Percentiles rank a stretch among this genome's conserved stretches.
Conservation (phyloP, 2,113 vertebrate species). For the Tympanuchus pallidicinctus region DNA sequence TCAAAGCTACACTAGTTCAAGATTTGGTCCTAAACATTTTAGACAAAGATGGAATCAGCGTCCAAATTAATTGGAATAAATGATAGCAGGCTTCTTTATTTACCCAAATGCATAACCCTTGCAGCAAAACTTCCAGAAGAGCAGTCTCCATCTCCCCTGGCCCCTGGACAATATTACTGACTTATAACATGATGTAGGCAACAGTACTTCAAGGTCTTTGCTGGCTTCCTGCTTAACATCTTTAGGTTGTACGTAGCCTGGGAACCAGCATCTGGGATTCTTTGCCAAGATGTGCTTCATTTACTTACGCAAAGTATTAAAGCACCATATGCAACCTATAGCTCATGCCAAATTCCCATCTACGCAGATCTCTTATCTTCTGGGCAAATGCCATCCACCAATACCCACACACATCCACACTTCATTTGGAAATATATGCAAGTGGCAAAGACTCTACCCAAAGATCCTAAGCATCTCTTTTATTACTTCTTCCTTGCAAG, state of each 20-base stretch:
- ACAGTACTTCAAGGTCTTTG: background rate
- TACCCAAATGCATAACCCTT: background rate
- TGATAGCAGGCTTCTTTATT: slow-evolving; percentile 9
- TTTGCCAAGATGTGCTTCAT: background rate
- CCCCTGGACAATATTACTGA: background rate
- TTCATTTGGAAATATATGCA: background rate
- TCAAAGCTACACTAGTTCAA: background rate
- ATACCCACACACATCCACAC: background rate
- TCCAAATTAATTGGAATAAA: slow-evolving; percentile 15
- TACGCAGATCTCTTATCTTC: background rate
- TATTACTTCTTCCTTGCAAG: background rate
- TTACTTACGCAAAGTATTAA: background rate
- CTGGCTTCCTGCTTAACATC: background rate
- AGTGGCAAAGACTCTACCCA: background rate
- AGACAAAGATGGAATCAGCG: background rate
- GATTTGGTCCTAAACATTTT: background rate
- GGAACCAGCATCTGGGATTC: background rate
- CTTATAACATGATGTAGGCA: background rate
- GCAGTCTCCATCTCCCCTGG: background rate
- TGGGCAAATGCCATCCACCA: background rate
- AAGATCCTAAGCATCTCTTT: background rate
- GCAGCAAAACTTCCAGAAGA: background rate
- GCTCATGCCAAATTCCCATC: background rate
- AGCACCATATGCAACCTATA: background rate
- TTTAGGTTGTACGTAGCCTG: background rate